Conservation (phyloP, 2,888 invertebrate genomes). For the Cheilosia vulpina region DNA sequence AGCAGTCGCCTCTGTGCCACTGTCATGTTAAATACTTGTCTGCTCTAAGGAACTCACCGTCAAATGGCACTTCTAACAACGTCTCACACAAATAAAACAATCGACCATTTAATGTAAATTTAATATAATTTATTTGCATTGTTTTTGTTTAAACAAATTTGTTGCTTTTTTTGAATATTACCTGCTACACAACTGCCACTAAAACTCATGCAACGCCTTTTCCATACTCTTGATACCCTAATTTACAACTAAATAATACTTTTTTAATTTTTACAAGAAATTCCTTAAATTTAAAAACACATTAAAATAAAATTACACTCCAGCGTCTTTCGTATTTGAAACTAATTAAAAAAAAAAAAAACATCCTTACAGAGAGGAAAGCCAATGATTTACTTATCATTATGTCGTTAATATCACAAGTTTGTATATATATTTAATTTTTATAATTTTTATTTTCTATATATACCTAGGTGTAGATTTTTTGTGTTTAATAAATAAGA, state of each 20-base stretch:
- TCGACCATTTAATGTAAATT: constrained; percentile 42
- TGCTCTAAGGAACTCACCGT: not conserved
- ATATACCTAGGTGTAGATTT: constrained; percentile 15
- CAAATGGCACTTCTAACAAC: not conserved
- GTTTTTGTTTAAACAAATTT: constrained; percentile 31
- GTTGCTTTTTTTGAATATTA: constrained; percentile 19
- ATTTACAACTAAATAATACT: constrained; percentile 68
- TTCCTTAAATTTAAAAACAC: not conserved
- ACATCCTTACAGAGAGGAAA: constrained; percentile 5
- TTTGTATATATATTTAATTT: constrained; percentile 32
- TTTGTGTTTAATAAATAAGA: constrained; percentile 63
- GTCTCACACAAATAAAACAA: constrained; percentile 1
- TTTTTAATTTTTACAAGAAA: constrained; percentile 6
- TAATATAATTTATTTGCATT: constrained; percentile 69
- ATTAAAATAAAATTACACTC: constrained; percentile 2
- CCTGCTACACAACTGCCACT: not conserved
- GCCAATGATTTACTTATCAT: constrained; percentile 44
- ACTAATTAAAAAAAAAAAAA: not conserved
- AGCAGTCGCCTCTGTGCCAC: no score
- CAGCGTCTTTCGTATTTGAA: constrained; percentile 1
- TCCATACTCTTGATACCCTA: constrained; percentile 32
- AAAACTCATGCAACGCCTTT: constrained; percentile 2
- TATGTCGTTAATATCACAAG: constrained; percentile 73
- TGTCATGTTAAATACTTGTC: no score
- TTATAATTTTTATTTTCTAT: constrained; percentile 18